Conservation (phyloP, 2,113 vertebrate genomes). For the Phoxinus phoxinus region DNA sequence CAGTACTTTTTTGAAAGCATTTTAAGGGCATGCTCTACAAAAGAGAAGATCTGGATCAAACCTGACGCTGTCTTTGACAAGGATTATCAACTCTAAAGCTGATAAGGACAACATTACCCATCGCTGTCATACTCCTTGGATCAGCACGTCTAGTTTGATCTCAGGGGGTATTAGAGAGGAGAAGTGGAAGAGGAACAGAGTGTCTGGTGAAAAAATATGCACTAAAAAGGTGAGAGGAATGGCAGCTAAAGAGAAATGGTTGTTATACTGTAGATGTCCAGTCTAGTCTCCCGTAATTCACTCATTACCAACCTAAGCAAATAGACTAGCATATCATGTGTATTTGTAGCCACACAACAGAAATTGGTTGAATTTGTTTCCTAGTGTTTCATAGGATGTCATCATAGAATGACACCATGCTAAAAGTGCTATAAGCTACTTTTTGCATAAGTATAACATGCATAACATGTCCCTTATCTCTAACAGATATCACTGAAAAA, state of each 20-base stretch:
- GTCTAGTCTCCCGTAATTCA: not conserved
- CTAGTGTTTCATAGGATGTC: conserved; percentile 7
- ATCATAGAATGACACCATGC: not conserved
- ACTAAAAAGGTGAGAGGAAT: conserved; percentile 19
- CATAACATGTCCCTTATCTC: not conserved
- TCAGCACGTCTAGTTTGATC: conserved; percentile 36
- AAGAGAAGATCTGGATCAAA: conserved; percentile 53
- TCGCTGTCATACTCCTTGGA: conserved; percentile 49
- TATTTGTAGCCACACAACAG: not conserved
- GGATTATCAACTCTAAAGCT: conserved; percentile 53
- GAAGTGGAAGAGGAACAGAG: not conserved
- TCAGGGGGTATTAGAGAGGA: conserved; percentile 18
- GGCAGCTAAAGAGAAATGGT: not conserved
- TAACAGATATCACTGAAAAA: not conserved
- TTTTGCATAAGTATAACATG: not conserved
- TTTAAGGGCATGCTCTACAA: conserved; percentile 32
- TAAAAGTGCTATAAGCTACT: not conserved
- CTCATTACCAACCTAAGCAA: not conserved
- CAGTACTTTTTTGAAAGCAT: not conserved
- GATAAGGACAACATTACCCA: conserved; percentile 54
- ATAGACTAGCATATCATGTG: not conserved
- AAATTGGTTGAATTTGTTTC: not conserved
- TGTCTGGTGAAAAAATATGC: conserved; percentile 11
- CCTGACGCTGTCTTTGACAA: conserved; percentile 54
- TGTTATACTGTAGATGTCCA: not conserved